Percentiles rank a stretch among this genome's conserved stretches.
Conservation (phyloP, 2,888 invertebrate species). For the Eurytoma adleriae region DNA sequence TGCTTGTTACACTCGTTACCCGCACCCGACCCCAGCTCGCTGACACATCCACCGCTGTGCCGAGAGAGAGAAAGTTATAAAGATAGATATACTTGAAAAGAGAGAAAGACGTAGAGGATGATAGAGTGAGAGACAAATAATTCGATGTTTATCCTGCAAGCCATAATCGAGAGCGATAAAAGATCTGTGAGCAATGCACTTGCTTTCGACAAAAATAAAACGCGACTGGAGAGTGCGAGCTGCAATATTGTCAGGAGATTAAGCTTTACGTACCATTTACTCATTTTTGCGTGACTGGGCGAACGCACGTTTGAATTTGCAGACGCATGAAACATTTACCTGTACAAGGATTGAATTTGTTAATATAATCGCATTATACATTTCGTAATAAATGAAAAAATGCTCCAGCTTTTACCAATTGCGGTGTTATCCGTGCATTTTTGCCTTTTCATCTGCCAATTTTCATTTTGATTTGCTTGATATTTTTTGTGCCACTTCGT, state of each 20-base stretch:
- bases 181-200: background rate
- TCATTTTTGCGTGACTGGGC: background rate
- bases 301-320: background rate
- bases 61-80: background rate
- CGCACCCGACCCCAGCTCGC: background rate
- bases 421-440: background rate
- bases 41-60: slow-evolving; percentile 7
- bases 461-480: background rate
- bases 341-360: background rate
- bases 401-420: too few species aligned
- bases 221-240: background rate
- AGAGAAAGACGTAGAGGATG: background rate
- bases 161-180: slow-evolving; percentile 30
- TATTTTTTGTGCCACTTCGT: too few species aligned
- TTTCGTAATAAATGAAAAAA: background rate
- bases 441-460: too few species aligned
- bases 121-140: background rate
- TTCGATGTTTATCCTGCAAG: slow-evolving; percentile 31
- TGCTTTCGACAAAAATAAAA: slow-evolving; percentile 16
- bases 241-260: slow-evolving; percentile 23
- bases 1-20: slow-evolving; percentile 48
- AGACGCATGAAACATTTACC: background rate
- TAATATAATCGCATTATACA: slow-evolving; percentile 13
- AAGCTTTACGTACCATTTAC: slow-evolving; percentile 12
- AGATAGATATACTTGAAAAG: background rate